Evolutionary conservation across 2,888 invertebrate species (phyloP), one percentile per base, ranked within the genome.

Genomic region (Pristionchus fissidentatus): DNA sequence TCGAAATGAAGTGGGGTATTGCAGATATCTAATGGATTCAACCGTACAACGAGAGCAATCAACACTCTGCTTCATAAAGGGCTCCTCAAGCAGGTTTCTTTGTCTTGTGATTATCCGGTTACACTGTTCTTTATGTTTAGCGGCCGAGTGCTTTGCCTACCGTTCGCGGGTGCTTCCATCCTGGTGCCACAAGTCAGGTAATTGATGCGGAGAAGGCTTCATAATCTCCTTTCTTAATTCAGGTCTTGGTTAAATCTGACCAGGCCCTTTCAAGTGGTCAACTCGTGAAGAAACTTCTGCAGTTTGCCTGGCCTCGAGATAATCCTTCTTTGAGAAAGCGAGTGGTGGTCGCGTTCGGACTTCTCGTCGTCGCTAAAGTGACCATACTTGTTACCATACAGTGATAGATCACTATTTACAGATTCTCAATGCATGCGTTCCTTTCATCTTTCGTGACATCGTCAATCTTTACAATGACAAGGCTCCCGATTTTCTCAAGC

Each of bases 401-500:
- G 29, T 41, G 55, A 32, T 82, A 26, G n/a, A 62, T 22, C 35
- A 75, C 26, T n/a, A 84, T 70, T 52, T 85, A 60, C 73, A 98
- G 94, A 92, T 96, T 82, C 93, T 97, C 92, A 98, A 96, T 91
- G 97, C 98, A 1, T 94, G 95, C 77, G 98, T 99, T 38, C 99
- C 99, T 19, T 98, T 98, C 93, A 93, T 98, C 84, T 97, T 99
- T 93, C 98, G 98, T 93, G 95, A 96, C 92, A 95, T 96, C 0
- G 95, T 99, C 84, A 98, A 99, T 93, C 95, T 95, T 88, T 94
- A 98, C 86, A 97, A 97, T 92, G 93, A 93, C 43, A 88, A 88
- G 60, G 88, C 89, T 15, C 91, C 90, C 15, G 88, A 89, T 52
- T 87, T 87, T n/a, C 73, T 90, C 77, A 87, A 87, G 41, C 83